phyloP scores from a whole-genome alignment of 2,888 invertebrate genomes.

The Archips crataeganus region DNA sequence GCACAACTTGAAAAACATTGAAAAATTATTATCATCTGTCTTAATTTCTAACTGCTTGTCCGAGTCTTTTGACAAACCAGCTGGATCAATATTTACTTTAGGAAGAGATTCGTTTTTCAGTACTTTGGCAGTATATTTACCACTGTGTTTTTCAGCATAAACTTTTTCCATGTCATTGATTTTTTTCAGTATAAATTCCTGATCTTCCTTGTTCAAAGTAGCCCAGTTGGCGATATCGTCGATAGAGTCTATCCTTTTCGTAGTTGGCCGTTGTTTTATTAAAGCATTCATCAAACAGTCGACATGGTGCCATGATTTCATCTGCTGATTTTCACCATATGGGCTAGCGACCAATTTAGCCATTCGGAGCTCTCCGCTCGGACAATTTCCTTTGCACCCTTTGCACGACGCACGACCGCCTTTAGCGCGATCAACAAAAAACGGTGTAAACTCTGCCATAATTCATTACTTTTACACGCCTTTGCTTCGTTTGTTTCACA shows the following conservation, averaged over 20 bases:
- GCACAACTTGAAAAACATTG: conserved; percentile 92
- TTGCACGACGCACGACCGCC: conserved; percentile 93
- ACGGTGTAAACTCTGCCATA: conserved; percentile 75
- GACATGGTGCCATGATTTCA: conserved; percentile 95
- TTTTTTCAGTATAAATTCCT: conserved; percentile 87
- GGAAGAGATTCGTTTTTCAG: conserved; percentile 66
- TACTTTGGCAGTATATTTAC: conserved; percentile 75
- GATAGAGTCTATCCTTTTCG: conserved; percentile 92
- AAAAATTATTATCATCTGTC: conserved; percentile 89
- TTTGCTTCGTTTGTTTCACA: not conserved
- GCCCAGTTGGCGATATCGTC: conserved; percentile 93
- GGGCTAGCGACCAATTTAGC: conserved; percentile 93
- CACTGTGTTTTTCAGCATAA: conserved; percentile 81
- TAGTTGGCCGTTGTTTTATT: conserved; percentile 91
- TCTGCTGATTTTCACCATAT: conserved; percentile 89
- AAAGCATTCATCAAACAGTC: conserved; percentile 93
- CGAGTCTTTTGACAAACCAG: conserved; percentile 40
- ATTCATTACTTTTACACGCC: not conserved
- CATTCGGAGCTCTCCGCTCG: conserved; percentile 89
- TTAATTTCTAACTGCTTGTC: conserved; percentile 44
- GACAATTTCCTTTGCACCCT: conserved; percentile 93
- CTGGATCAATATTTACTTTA: conserved; percentile 37
- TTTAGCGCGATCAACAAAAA: conserved; percentile 92
- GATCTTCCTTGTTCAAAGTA: conserved; percentile 88
- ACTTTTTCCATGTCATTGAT: conserved; percentile 87